A percentile compares a stretch with the other conserved stretches of the same genome.
Evolutionary conservation across 1,140 invertebrate genomes (phyloP).

Genomic region (Drosophila virilis): DNA sequence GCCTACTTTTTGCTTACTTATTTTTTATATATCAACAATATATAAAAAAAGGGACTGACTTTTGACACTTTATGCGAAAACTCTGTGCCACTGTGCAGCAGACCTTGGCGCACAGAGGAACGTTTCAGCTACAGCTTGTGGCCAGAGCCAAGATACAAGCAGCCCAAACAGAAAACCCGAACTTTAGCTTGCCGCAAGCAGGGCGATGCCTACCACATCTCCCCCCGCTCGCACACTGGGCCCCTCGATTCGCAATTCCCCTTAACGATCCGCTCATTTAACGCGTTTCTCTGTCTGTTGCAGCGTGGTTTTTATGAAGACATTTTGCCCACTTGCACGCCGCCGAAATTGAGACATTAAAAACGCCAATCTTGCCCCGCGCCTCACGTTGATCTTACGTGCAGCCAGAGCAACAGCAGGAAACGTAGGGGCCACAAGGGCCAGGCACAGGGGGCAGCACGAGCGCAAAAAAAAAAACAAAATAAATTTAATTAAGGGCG

Average conservation of each 20-base stretch:
- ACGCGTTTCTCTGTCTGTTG: slow-evolving; percentile 68
- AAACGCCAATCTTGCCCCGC: slow-evolving; percentile 41
- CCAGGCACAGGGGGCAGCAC: not conserved
- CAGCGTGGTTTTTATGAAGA: slow-evolving; percentile 74
- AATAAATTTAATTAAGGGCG: slow-evolving; percentile 77
- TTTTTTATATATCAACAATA: no score
- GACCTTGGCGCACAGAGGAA: not conserved
- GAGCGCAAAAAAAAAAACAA: slow-evolving; percentile 29
- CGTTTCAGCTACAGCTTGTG: slow-evolving; percentile 23
- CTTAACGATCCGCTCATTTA: slow-evolving; percentile 82
- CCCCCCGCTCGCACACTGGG: not conserved
- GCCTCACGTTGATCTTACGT: slow-evolving; percentile 34
- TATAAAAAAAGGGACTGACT: no score
- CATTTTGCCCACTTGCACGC: slow-evolving; percentile 56
- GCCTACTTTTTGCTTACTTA: no score
- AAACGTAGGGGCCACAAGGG: not conserved
- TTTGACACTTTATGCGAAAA: not conserved
- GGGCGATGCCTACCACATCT: slow-evolving; percentile 36
- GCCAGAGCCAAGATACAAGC: slow-evolving; percentile 34
- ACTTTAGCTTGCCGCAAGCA: slow-evolving; percentile 5
- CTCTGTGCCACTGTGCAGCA: slow-evolving; percentile 38
- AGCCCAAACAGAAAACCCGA: slow-evolving; percentile 7
- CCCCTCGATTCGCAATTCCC: slow-evolving; percentile 57
- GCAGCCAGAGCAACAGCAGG: not conserved
- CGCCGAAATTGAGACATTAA: slow-evolving; percentile 80